These are phyloP conservation scores for Brotula barbata DNA, from an alignment of 2,797 vertebrate genomes.

Conservation along the genomic window DNA sequence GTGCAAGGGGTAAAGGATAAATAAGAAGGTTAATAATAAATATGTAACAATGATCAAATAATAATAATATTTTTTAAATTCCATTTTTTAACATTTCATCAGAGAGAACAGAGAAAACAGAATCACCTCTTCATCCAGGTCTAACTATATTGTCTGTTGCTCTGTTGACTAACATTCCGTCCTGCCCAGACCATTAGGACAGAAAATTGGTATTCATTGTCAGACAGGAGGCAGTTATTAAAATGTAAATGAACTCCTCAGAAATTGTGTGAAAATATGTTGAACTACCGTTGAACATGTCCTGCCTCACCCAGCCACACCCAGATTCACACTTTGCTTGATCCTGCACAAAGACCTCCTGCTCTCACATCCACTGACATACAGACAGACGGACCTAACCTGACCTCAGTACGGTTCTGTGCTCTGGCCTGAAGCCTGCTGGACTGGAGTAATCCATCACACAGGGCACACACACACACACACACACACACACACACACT, in stretches of 20 bases:
- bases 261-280: not conserved
- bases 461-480: not conserved
- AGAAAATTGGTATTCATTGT: too few species aligned
- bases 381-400: constrained; percentile 14
- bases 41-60: too few species aligned
- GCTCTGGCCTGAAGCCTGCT: constrained; percentile 33
- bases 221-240: too few species aligned
- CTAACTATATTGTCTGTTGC: too few species aligned
- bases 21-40: too few species aligned
- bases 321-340: constrained; percentile 22
- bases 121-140: too few species aligned
- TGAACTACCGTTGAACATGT: not conserved
- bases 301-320: constrained; percentile 5
- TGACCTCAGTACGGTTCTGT: constrained; percentile 30
- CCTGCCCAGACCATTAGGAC: too few species aligned
- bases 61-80: too few species aligned
- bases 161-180: too few species aligned
- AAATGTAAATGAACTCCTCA: not conserved
- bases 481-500: not conserved
- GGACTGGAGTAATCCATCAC: constrained; percentile 20
- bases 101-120: too few species aligned
- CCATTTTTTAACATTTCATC: too few species aligned
- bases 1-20: too few species aligned
- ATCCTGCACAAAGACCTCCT: constrained; percentile 20
- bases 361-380: constrained; percentile 29